phyloP scores from a whole-genome alignment of 1,140 invertebrate genomes.

The Formica selysi region DNA sequence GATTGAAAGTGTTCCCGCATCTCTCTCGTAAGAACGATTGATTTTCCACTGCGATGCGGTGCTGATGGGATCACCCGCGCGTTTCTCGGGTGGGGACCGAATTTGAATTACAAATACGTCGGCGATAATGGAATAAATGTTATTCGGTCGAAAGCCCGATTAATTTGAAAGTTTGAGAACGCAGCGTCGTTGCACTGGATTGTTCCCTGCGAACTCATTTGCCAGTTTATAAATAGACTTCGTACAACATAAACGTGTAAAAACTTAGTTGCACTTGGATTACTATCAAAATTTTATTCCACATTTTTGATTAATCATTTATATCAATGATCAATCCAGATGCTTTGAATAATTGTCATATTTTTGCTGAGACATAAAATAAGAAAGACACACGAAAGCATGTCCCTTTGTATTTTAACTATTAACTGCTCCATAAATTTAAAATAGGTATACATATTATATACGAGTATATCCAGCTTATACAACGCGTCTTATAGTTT shows the following conservation, averaged over 20 bases:
- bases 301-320: background rate
- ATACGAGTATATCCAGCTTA: background rate
- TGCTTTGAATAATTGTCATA: background rate
- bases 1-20: constrained; percentile 36
- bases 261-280: constrained; percentile 41
- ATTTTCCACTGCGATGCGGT: constrained; percentile 71
- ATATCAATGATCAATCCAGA: background rate
- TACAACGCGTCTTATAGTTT: background rate
- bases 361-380: background rate
- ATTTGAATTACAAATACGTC: constrained; percentile 79
- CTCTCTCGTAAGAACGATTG: constrained; percentile 43
- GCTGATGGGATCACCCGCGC: constrained; percentile 74
- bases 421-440: background rate
- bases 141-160: constrained; percentile 73
- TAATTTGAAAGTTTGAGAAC: constrained; percentile 75
- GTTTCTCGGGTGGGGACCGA: constrained; percentile 48
- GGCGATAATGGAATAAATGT: constrained; percentile 81
- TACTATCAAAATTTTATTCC: background rate
- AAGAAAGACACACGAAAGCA: background rate
- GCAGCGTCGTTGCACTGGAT: constrained; percentile 27
- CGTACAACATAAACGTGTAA: constrained; percentile 35
- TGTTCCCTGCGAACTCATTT: constrained; percentile 59
- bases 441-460: background rate
- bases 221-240: constrained; percentile 64
- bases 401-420: too few relatives aligned